Conservation (phyloP, 2,113 vertebrate genomes). For the Hippolais icterina region DNA sequence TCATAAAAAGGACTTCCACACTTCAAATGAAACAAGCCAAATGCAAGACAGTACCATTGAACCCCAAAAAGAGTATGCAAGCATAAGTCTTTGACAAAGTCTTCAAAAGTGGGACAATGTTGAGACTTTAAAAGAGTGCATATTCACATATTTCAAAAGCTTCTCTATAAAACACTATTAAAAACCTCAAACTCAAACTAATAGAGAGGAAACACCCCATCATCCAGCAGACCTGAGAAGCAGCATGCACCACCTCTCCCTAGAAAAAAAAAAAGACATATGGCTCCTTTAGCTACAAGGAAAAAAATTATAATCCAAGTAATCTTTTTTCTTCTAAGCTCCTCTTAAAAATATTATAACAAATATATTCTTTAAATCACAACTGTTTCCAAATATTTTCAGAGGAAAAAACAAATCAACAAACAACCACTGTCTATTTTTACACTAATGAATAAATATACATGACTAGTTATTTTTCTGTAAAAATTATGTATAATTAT, state of each 20-base stretch:
- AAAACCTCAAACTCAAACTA: background rate
- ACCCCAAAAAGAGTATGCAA: background rate
- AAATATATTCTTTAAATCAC: background rate
- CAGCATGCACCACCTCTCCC: background rate
- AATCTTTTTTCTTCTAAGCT: background rate
- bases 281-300: background rate
- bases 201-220: background rate
- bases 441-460: background rate
- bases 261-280: background rate
- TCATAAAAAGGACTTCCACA: background rate
- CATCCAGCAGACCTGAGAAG: background rate
- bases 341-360: background rate
- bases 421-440: background rate
- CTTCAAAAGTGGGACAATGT: background rate
- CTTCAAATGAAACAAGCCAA: background rate
- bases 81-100: background rate
- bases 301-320: background rate
- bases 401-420: background rate
- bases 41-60: background rate
- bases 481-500: background rate
- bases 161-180: background rate
- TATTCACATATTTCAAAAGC: background rate
- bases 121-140: background rate
- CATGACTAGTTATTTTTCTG: background rate
- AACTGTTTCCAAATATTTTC: background rate